Conservation (phyloP, 2,113 vertebrate genomes). For the Smithornis capensis region DNA sequence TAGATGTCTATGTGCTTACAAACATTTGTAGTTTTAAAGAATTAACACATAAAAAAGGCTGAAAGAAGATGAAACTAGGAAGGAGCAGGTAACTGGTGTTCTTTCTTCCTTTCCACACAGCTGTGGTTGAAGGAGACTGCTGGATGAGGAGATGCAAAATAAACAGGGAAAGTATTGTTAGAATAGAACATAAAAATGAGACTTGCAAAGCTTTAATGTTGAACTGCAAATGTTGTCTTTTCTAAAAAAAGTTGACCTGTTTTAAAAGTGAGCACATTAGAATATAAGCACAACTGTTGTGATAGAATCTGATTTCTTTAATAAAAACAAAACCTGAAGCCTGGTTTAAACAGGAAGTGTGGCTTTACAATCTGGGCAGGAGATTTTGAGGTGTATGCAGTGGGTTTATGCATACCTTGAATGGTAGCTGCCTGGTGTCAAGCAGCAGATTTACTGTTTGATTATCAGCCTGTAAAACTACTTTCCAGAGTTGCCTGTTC, state of each 20-base stretch:
- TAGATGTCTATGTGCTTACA: not conserved
- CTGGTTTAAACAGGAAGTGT: not conserved
- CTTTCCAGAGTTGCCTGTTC: not conserved
- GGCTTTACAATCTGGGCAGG: not conserved
- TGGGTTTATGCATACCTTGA: not conserved
- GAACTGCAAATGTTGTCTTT: not conserved
- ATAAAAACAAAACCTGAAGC: not conserved
- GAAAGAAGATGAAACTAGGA: not conserved
- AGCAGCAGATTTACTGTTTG: not conserved
- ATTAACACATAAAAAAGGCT: not conserved
- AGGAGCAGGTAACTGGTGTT: not conserved
- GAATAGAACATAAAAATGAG: not conserved
- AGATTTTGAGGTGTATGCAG: not conserved
- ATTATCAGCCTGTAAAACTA: conserved; percentile 7
- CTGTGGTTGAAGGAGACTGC: not conserved
- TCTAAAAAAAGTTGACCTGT: not conserved
- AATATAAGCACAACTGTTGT: not conserved
- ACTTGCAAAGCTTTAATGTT: not conserved
- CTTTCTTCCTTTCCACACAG: not conserved
- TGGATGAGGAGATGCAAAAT: not conserved
- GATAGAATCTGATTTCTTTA: not conserved
- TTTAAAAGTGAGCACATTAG: not conserved
- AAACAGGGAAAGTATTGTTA: not conserved
- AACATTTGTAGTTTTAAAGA: not conserved
- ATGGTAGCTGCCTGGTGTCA: not conserved